Evolutionary conservation across 2,888 invertebrate genomes (phyloP).

Genomic region (Ptychoptera albimana): DNA sequence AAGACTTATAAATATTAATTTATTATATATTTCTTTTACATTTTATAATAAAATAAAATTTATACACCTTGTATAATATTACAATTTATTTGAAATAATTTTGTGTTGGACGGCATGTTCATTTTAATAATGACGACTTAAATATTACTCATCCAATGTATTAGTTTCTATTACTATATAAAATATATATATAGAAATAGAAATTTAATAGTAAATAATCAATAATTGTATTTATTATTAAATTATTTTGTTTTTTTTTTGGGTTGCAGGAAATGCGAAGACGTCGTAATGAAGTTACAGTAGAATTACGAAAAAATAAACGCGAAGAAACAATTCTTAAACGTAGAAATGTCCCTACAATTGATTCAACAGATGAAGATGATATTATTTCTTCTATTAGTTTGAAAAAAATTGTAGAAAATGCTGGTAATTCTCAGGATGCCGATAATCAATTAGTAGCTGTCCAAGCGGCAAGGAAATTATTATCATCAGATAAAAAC

Average conservation of each 20-base stretch:
- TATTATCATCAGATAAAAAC: constrained; percentile 93
- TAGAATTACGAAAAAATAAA: constrained; percentile 95
- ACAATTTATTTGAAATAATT: neutral
- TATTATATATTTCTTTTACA: neutral
- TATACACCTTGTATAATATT: neutral
- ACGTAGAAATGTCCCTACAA: constrained; percentile 82
- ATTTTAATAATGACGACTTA: neutral
- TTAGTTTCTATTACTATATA: too few relatives aligned
- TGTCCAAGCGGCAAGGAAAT: constrained; percentile 87
- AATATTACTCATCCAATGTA: neutral
- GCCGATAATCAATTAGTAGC: constrained; percentile 73
- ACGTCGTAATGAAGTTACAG: constrained; percentile 88
- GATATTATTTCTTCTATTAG: constrained; percentile 57
- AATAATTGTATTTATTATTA: neutral
- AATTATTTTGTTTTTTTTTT: constrained; percentile 1
- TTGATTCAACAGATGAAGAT: constrained; percentile 68
- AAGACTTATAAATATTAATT: neutral
- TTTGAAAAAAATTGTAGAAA: constrained; percentile 68
- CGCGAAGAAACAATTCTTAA: constrained; percentile 93
- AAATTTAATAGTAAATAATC: neutral
- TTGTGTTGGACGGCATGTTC: neutral
- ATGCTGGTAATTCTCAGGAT: constrained; percentile 66
- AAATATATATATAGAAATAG: too few relatives aligned
- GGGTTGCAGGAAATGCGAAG: constrained; percentile 81
- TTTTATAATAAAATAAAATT: neutral